phyloP scores from a whole-genome alignment of 2,888 invertebrate genomes.

The Patella pellucida region DNA sequence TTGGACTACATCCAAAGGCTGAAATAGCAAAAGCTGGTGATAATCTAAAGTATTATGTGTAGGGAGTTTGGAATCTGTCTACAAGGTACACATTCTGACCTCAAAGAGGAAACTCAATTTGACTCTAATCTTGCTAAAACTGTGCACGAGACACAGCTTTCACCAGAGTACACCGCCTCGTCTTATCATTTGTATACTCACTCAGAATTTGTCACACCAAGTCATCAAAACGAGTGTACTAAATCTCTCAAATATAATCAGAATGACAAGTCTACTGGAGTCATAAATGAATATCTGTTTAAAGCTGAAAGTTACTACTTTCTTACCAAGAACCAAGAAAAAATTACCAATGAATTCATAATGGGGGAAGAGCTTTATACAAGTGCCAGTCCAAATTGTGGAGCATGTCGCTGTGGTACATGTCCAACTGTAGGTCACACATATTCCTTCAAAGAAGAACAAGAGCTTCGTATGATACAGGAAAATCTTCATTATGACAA shows the following conservation, averaged over 20 bases:
- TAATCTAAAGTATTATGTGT: slow-evolving; percentile 14
- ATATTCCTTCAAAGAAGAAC: slow-evolving; percentile 25
- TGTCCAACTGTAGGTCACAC: slow-evolving; percentile 23
- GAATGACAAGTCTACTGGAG: background rate
- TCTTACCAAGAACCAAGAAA: background rate
- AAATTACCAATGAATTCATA: background rate
- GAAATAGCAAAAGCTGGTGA: slow-evolving; percentile 10
- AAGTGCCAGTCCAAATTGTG: slow-evolving; percentile 14
- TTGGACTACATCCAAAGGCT: slow-evolving; percentile 17
- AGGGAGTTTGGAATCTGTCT: slow-evolving; percentile 10
- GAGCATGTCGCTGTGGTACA: slow-evolving; percentile 18
- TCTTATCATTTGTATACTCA: background rate
- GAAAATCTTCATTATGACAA: slow-evolving; percentile 18
- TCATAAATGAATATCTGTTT: background rate
- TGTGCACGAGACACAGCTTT: slow-evolving; percentile 1
- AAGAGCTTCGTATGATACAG: slow-evolving; percentile 19
- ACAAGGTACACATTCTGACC: slow-evolving; percentile 10
- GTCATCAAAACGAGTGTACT: background rate
- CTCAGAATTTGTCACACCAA: background rate
- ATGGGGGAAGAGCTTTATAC: slow-evolving; percentile 19
- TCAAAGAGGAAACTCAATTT: slow-evolving; percentile 17
- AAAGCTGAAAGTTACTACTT: background rate
- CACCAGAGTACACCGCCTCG: background rate
- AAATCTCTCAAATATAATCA: background rate
- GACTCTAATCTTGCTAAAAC: slow-evolving; percentile 15